These are phyloP conservation scores for Schlechtendalia chinensis DNA, from an alignment of 1,140 invertebrate genomes.

Conservation along the genomic window DNA sequence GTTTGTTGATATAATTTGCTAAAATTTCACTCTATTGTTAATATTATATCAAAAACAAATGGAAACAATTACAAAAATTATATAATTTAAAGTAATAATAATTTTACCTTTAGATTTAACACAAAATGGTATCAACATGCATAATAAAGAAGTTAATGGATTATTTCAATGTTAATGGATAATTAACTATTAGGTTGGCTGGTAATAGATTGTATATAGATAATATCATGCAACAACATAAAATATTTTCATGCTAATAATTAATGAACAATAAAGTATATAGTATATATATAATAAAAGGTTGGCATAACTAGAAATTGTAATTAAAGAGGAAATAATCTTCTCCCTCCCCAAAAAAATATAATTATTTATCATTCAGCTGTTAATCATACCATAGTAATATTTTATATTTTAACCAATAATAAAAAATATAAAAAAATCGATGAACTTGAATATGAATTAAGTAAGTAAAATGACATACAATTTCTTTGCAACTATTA, in stretches of 20 bases:
- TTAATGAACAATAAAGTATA: slow-evolving; percentile 2
- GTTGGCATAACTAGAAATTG: background rate
- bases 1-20: background rate
- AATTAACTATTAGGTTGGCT: slow-evolving; percentile 34
- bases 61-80: background rate
- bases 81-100: background rate
- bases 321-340: background rate
- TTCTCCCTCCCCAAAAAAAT: background rate
- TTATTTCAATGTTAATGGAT: slow-evolving; percentile 27
- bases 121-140: slow-evolving; percentile 29
- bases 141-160: slow-evolving; percentile 4
- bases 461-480: background rate
- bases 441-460: too few relatives aligned
- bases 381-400: background rate
- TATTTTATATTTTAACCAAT: background rate
- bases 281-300: slow-evolving; percentile 16
- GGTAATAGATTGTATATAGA: slow-evolving; percentile 25
- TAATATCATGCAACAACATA: slow-evolving; percentile 34
- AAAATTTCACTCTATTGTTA: background rate
- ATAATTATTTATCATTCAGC: background rate
- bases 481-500: background rate
- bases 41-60: background rate
- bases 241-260: slow-evolving; percentile 27
- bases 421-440: background rate
- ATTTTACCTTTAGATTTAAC: background rate